Evolutionary conservation across 2,888 invertebrate species (phyloP).

Genomic region (Chelonus formosanus): DNA sequence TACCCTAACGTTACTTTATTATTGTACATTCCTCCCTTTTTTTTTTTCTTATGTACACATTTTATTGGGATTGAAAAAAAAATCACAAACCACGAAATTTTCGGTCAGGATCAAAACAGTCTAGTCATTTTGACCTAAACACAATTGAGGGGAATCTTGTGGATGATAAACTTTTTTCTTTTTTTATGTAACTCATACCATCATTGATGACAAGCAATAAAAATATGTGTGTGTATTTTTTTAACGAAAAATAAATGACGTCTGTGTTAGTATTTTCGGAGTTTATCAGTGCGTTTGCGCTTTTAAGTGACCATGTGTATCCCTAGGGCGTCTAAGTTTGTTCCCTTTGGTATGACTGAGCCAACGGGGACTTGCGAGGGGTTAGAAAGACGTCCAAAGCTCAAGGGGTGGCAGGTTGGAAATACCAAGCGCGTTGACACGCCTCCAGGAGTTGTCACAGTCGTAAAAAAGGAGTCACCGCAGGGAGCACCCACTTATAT

Average conservation of each 20-base stretch:
- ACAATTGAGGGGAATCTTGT: not conserved
- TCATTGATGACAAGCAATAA: constrained; percentile 10
- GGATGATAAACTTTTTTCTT: not conserved
- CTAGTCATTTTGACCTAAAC: constrained; percentile 9
- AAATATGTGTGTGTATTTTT: not conserved
- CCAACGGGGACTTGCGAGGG: not conserved
- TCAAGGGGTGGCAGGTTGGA: constrained; percentile 29
- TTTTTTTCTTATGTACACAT: not conserved
- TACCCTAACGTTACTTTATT: not conserved
- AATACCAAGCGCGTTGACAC: constrained; percentile 50
- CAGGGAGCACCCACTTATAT: constrained; percentile 35
- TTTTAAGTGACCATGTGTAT: not conserved
- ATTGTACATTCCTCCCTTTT: not conserved
- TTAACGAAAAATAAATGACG: not conserved
- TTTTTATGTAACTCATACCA: not conserved
- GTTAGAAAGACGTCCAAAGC: constrained; percentile 6
- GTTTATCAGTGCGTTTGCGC: constrained; percentile 6
- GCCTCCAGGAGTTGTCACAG: constrained; percentile 51
- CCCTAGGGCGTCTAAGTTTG: constrained; percentile 9
- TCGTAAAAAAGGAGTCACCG: constrained; percentile 43
- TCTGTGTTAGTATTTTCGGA: too few species aligned
- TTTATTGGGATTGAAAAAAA: not conserved
- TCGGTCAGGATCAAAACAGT: not conserved
- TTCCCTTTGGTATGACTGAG: not conserved
- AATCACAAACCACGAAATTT: constrained; percentile 3